Conservation (phyloP, 2,888 invertebrate species). For the Brenthis daphne region DNA sequence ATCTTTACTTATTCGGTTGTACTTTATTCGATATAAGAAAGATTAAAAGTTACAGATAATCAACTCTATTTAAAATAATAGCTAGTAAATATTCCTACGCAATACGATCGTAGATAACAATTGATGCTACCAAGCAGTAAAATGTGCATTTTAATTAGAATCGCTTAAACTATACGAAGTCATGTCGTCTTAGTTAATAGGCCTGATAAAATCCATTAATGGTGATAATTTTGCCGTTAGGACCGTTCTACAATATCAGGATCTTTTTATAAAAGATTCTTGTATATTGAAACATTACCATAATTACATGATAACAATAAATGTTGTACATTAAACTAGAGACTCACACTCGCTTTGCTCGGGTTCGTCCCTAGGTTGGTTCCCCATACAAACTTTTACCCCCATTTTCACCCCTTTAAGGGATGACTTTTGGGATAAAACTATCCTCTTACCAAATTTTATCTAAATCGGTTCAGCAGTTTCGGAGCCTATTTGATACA, state of each 20-base stretch:
- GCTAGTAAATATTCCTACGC: slow-evolving; percentile 52
- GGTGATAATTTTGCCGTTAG: slow-evolving; percentile 59
- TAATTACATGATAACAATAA: neutral
- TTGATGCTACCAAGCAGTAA: slow-evolving; percentile 58
- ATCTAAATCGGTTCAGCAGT: too few relatives aligned
- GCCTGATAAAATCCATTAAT: slow-evolving; percentile 58
- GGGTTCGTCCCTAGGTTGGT: too few relatives aligned
- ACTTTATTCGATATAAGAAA: too few relatives aligned
- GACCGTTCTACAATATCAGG: slow-evolving; percentile 44
- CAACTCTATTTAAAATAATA: slow-evolving; percentile 2
- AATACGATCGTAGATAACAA: slow-evolving; percentile 62
- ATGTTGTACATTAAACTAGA: too few relatives aligned
- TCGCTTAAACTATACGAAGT: slow-evolving; percentile 63
- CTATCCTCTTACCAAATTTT: too few relatives aligned
- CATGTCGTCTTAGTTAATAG: slow-evolving; percentile 66
- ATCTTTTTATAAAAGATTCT: slow-evolving; percentile 12
- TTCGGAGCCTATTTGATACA: too few relatives aligned
- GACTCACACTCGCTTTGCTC: too few relatives aligned
- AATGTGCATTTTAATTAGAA: slow-evolving; percentile 72
- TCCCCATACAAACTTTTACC: too few relatives aligned
- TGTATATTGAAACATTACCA: neutral
- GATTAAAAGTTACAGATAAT: neutral
- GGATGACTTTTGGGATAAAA: too few relatives aligned
- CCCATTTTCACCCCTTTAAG: too few relatives aligned
- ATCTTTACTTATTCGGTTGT: too few relatives aligned